Percentiles rank a stretch among this genome's conserved stretches.
Evolutionary conservation across 2,797 vertebrate species (phyloP).

Genomic region (Gorsachius magnificus): DNA sequence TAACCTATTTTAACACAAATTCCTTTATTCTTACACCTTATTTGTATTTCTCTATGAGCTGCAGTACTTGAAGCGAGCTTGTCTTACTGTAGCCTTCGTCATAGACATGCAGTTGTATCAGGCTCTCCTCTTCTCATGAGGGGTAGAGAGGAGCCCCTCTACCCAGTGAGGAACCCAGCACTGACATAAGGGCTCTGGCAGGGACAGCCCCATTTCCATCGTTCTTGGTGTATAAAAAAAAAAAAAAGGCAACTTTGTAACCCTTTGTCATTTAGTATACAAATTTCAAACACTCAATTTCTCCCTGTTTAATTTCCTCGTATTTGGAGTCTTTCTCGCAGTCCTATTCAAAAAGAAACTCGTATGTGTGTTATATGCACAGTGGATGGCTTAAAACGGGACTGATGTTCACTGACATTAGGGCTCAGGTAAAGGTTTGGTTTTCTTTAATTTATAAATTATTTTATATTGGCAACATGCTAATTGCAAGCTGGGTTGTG

Average conservation of each 20-base stretch:
- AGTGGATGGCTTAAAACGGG: neutral
- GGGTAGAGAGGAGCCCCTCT: neutral
- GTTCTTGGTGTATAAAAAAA: neutral
- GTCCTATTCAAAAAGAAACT: neutral
- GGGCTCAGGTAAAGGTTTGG: neutral
- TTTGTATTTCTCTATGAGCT: neutral
- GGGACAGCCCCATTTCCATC: neutral
- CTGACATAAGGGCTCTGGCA: neutral
- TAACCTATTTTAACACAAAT: neutral
- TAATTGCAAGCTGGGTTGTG: neutral
- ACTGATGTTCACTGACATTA: neutral
- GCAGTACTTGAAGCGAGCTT: neutral
- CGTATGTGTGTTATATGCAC: neutral
- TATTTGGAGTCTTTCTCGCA: neutral
- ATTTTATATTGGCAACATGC: neutral
- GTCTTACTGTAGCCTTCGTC: neutral
- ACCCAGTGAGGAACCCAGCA: neutral
- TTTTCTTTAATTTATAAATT: neutral
- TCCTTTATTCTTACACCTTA: neutral
- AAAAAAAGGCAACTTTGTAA: neutral
- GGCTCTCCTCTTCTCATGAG: neutral
- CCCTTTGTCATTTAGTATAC: neutral
- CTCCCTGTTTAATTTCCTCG: neutral
- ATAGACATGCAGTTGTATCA: neutral
- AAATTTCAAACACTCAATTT: neutral